Evolutionary conservation across 2,888 invertebrate species (phyloP), one percentile per base, ranked within the genome.

Genomic region (Leistus spinibarbis): DNA sequence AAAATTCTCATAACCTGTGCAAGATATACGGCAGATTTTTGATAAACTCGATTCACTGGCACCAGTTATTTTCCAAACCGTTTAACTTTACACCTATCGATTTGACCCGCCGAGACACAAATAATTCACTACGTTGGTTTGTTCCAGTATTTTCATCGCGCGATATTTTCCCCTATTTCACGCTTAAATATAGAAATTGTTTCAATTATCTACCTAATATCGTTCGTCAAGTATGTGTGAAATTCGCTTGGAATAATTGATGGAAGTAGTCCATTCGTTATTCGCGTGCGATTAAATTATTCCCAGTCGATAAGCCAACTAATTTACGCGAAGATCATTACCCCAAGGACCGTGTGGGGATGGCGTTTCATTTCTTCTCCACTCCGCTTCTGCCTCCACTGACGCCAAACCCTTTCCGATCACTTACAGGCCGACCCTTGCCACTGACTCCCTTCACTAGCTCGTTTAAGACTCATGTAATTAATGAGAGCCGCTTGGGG

Each of bases 241-340:
- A 73, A 73, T 73, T 67, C 67, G 53, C 62, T 40, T 20, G 40
- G 27, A 23, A 22, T 53, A 19, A 17, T 66, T 9, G 40, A 27
- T 40, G 23, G 17, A 3, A 16, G 27, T 20, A 65, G 64, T 53
- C 67, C 73, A 67, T 76, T 79, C 80, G 78, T 80, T 79, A 80
- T 80, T 78, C 73, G 78, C 78, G 79, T 79, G 78, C 81, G 80
- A 82, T 82, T 81, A 82, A 82, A 82, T 82, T 82, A 82, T 82
- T 80, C 81, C 78, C 80, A 78, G 76, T 80, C 82, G 81, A 82
- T 82, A 82, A 81, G 80, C 80, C 77, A 77, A 79, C 81, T 82
- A 82, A 82, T 82, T 82, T 82, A 81, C 81, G 79, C 79, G 80
- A 81, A 81, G 82, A 81, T 82, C 81, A 79, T 81, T 80, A 81